Percentiles rank a stretch among this genome's conserved stretches.
Conservation (phyloP, 2,888 invertebrate genomes). For the Malacosoma neustria region DNA sequence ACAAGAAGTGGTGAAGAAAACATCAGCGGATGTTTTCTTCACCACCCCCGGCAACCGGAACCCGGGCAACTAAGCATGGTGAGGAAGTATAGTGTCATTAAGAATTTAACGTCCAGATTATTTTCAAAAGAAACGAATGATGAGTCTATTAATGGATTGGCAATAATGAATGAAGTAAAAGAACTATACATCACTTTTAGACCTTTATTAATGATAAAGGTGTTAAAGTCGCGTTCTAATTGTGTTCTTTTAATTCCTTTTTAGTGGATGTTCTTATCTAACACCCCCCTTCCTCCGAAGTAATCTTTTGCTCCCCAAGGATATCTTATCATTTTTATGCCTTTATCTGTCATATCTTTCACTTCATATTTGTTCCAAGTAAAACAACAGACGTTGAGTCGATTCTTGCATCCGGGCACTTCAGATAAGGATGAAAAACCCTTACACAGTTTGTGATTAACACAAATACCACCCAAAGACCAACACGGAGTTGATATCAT, state of each 20-base stretch:
- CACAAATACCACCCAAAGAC: constrained; percentile 49
- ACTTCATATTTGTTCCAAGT: constrained; percentile 43
- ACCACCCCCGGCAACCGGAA: too few relatives aligned
- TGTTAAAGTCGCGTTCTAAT: constrained; percentile 3
- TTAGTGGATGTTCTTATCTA: constrained; percentile 9
- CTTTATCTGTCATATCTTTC: constrained; percentile 34
- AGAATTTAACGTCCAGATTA: too few relatives aligned
- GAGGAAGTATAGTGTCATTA: too few relatives aligned
- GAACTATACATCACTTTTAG: too few relatives aligned
- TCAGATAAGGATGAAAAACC: constrained; percentile 35
- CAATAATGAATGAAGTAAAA: too few relatives aligned
- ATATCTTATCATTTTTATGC: constrained; percentile 25
- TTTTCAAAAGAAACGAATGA: too few relatives aligned
- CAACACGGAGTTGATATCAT: constrained; percentile 50
- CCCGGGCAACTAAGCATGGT: too few relatives aligned
- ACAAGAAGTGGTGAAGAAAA: too few relatives aligned
- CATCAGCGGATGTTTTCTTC: too few relatives aligned
- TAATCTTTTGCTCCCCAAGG: constrained; percentile 34
- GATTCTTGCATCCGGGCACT: constrained; percentile 47
- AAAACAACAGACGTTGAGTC: constrained; percentile 52
- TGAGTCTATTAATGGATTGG: too few relatives aligned
- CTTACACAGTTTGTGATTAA: constrained; percentile 38
- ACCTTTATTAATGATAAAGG: constrained; percentile 13
- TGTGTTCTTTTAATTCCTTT: constrained; percentile 2
- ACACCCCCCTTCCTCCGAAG: constrained; percentile 43